phyloP scores from a whole-genome alignment of 2,797 vertebrate genomes.

The Masticophis lateralis region DNA sequence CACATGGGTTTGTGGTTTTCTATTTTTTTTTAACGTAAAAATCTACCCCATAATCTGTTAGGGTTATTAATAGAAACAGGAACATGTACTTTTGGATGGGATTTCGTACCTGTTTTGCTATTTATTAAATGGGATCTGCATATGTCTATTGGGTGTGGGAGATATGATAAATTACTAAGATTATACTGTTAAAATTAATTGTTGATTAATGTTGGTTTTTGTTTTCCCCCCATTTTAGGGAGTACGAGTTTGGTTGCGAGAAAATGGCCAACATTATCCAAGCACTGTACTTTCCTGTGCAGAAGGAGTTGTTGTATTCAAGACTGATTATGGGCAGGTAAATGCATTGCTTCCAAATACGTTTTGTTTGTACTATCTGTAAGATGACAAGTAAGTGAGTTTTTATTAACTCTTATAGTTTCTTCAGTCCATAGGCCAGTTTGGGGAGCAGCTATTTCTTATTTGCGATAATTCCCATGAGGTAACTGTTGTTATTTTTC shows the following conservation, averaged over 20 bases:
- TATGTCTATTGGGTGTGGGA: not conserved
- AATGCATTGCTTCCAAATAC: not conserved
- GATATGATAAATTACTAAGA: constrained; percentile 1
- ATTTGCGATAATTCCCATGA: not conserved
- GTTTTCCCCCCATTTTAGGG: constrained; percentile 74
- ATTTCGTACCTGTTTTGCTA: constrained; percentile 12
- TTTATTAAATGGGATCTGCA: constrained; percentile 15
- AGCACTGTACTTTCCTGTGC: constrained; percentile 90
- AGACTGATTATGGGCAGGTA: constrained; percentile 93
- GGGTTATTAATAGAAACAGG: constrained; percentile 31
- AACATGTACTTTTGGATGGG: constrained; percentile 4
- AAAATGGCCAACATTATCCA: constrained; percentile 89
- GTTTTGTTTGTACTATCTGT: not conserved
- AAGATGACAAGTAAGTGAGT: not conserved
- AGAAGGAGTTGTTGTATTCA: constrained; percentile 86
- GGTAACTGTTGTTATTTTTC: not conserved
- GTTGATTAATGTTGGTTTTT: constrained; percentile 1
- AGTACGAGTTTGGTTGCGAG: constrained; percentile 90
- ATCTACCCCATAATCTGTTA: not conserved
- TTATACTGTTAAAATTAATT: not conserved
- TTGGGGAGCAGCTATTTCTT: not conserved
- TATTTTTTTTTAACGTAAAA: constrained; percentile 3
- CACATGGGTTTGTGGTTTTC: constrained; percentile 25
- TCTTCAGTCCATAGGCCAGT: not conserved
- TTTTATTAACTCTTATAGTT: not conserved